Evolutionary conservation across 2,113 vertebrate genomes (phyloP).

Genomic region (Fregetta grallaria): DNA sequence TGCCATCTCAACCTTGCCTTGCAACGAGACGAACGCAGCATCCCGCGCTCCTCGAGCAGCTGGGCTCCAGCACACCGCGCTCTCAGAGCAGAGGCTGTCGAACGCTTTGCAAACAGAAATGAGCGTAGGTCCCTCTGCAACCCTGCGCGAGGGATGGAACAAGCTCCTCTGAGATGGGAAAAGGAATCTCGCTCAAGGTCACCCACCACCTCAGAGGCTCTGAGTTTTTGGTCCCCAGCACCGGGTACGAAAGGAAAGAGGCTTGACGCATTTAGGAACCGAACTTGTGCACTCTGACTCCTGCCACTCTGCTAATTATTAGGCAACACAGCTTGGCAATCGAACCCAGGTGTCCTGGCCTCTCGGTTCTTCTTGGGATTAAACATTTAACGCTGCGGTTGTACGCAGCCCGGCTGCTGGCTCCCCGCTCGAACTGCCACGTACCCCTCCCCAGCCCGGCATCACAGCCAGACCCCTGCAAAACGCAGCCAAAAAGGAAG

Average conservation of each 20-base stretch:
- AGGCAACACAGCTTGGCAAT: background rate
- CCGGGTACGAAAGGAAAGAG: rapidly evolving
- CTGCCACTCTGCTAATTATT: background rate
- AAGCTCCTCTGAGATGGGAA: background rate
- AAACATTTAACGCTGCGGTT: background rate
- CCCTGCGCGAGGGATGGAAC: background rate
- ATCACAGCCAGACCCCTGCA: background rate
- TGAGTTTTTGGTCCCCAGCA: rapidly evolving
- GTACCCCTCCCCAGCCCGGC: background rate
- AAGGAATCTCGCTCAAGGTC: background rate
- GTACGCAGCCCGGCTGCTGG: background rate
- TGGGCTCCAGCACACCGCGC: background rate
- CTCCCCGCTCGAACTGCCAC: rapidly evolving
- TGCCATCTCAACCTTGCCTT: background rate
- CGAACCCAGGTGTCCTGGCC: background rate
- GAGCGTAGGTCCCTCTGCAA: background rate
- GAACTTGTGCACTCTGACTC: background rate
- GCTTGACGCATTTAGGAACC: background rate
- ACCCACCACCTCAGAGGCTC: background rate
- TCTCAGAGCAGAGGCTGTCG: background rate
- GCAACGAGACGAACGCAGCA: background rate
- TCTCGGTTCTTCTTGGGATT: background rate
- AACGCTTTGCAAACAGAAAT: background rate
- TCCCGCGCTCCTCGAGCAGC: background rate
- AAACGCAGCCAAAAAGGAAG: background rate